Evolutionary conservation across 1,140 invertebrate genomes (phyloP), one percentile per base, ranked within the genome.

Genomic region (Thaumatotibia leucotreta): DNA sequence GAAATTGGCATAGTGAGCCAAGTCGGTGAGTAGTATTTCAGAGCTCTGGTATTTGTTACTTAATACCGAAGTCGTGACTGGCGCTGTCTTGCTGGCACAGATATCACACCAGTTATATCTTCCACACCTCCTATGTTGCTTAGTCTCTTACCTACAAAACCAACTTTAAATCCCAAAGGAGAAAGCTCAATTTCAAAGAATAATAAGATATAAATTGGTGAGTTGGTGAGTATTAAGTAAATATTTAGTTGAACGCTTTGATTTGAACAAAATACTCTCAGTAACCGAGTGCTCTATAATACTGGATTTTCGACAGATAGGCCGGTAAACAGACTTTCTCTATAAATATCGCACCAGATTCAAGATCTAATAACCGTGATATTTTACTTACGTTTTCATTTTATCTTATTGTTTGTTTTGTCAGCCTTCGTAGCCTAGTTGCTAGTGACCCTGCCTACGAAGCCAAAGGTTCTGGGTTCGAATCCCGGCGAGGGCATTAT

Each of bases 1-100:
- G 52, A 58, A 58, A 58, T 31, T 9, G 52, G 10, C 52, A 29
- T 58, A 58, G 5, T 58, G 52, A 31, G 52, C 23, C 11, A 45
- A 58, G 24, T 8, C 23, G 24, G 24, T 58, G 52, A 45, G 52
- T 58, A 58, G 52, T 83, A 87, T 88, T 86, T 82, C 71, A 62
- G 73, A 86, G 75, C 73, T 84, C 83, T 83, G n/a, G n/a, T n/a
- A n/a, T 84, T 83, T 66, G 73, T 84, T 85, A 87, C 77, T 79
- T 83, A 74, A 80, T 78, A 79, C 79, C 77, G 77, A 76, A 75
- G 74, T 76, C 82, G 77, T 77, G 75, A 79, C 70, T 73, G 23
- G 23, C 67, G 71, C 81, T 83, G 77, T 81, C 76, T 74, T 76
- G 68, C 76, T 72, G 58, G 64, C 69, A 71, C 66, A 71, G 69